Evolutionary conservation across 2,113 vertebrate genomes (phyloP).

Genomic region (Dicerorhinus sumatrensis): DNA sequence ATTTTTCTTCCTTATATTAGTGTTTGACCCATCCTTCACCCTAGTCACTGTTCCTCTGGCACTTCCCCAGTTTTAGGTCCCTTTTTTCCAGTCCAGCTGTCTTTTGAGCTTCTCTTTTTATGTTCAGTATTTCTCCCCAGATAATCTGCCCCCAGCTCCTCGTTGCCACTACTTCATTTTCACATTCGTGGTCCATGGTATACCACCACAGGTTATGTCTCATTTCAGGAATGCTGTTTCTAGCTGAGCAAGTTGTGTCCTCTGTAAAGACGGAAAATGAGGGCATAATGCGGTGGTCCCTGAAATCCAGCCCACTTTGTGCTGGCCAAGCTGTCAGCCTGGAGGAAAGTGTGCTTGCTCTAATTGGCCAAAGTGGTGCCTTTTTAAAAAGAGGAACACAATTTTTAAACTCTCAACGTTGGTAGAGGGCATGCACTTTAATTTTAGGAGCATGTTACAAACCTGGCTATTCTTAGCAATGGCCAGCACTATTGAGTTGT

Average conservation of each 20-base stretch:
- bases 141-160: not conserved
- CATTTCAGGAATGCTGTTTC: not conserved
- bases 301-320: not conserved
- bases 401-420: not conserved
- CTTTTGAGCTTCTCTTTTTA: not conserved
- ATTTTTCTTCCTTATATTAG: not conserved
- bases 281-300: rapidly evolving
- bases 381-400: not conserved
- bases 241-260: not conserved
- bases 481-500: not conserved
- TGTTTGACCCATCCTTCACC: not conserved
- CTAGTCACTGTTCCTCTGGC: not conserved
- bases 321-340: too few species aligned
- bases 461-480: not conserved
- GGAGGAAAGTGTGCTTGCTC: not conserved
- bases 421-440: not conserved
- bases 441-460: not conserved
- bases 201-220: rapidly evolving
- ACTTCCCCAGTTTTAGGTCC: not conserved
- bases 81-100: not conserved
- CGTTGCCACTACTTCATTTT: not conserved
- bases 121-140: not conserved
- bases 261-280: not conserved
- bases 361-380: not conserved
- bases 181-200: not conserved